phyloP scores from a whole-genome alignment of 92 coral and sea anemone genomes.

The Hydrozoanthus gracilis region DNA sequence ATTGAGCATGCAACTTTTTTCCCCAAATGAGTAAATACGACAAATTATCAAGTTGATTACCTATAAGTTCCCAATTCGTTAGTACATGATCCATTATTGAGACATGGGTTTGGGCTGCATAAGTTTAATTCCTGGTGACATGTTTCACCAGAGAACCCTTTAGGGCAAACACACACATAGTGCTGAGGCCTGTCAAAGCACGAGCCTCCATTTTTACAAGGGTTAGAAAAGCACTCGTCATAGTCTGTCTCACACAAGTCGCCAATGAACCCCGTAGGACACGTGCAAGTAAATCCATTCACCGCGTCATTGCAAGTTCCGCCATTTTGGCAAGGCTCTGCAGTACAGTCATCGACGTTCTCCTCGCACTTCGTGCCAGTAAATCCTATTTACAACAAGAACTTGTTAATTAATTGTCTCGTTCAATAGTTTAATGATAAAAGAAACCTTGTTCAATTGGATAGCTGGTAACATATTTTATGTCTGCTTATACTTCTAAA shows the following conservation, averaged over 20 bases:
- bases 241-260: slow-evolving; percentile 2
- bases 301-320: slow-evolving; percentile 22
- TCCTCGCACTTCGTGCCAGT: slow-evolving; percentile 25
- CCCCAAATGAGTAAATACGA: too few species aligned
- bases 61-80: background rate
- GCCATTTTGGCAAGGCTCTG: slow-evolving; percentile 9
- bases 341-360: slow-evolving; percentile 8
- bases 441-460: too few species aligned
- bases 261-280: slow-evolving; percentile 21
- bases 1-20: too few species aligned
- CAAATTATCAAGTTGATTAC: too few species aligned
- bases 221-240: slow-evolving; percentile 24
- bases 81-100: slow-evolving; percentile 25
- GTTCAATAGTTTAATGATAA: too few species aligned
- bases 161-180: slow-evolving; percentile 10
- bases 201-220: slow-evolving; percentile 32
- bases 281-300: slow-evolving; percentile 14
- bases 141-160: slow-evolving; percentile 15
- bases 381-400: slow-evolving; percentile 1
- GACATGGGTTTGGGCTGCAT: slow-evolving; percentile 25
- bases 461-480: too few species aligned
- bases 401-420: too few species aligned
- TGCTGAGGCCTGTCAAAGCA: slow-evolving; percentile 10
- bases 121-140: slow-evolving; percentile 8
- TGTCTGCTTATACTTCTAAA: too few species aligned